Conservation (phyloP, 2,113 vertebrate genomes). For the Pelecanoides urinatrix region DNA sequence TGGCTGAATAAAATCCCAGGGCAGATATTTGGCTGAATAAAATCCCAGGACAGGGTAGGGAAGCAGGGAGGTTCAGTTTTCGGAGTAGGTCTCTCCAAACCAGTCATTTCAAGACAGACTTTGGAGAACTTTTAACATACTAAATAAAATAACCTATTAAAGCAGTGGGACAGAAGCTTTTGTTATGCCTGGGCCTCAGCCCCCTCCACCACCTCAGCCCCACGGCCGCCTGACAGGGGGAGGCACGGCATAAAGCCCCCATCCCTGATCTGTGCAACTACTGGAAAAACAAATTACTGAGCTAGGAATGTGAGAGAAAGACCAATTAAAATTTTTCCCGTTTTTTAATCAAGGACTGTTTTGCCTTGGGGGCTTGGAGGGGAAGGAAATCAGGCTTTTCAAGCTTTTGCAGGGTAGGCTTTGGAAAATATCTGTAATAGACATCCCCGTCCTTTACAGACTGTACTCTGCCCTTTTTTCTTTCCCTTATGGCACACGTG, state of each 20-base stretch:
- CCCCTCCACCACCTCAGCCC: background rate
- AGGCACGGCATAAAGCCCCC: conserved; percentile 23
- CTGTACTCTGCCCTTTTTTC: background rate
- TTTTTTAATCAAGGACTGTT: conserved; percentile 52
- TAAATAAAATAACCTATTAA: conserved; percentile 1
- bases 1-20: background rate
- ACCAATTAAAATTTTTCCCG: conserved; percentile 34
- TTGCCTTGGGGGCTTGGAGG: conserved; percentile 4
- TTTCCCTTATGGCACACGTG: background rate
- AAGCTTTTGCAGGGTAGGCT: background rate
- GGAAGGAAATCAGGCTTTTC: conserved; percentile 29
- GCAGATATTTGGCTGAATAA: background rate
- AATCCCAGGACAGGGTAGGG: background rate
- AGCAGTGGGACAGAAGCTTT: background rate
- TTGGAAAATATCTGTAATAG: background rate
- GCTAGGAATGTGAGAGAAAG: conserved; percentile 39
- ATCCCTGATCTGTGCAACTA: conserved; percentile 2
- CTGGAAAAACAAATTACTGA: conserved; percentile 60
- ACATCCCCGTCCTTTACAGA: background rate
- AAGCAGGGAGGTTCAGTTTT: background rate
- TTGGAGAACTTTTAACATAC: background rate
- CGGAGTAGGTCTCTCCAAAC: background rate
- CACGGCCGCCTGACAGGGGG: background rate
- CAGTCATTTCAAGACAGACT: background rate
- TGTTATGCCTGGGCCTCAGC: background rate